Evolutionary conservation across 1,140 invertebrate species (phyloP).

Genomic region (Lasioglossum albipes): DNA sequence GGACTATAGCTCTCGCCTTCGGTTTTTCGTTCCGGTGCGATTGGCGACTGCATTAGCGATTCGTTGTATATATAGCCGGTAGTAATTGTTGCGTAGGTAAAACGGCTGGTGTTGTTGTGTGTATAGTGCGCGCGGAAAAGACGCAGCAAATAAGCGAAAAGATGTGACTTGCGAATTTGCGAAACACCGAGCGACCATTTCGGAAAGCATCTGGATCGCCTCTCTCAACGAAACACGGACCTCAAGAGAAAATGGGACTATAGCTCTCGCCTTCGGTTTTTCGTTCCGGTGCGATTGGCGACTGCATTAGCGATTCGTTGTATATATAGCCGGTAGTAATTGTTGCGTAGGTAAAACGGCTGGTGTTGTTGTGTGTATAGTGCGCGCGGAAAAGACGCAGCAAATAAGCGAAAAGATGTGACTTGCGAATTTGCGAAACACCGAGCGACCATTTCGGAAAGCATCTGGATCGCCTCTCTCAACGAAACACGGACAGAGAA

Average conservation of each 20-base stretch:
- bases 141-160: neutral
- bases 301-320: conserved; percentile 71
- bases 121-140: conserved; percentile 10
- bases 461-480: too few species aligned
- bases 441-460: neutral
- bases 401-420: too few species aligned
- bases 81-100: conserved; percentile 77
- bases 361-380: conserved; percentile 66
- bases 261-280: neutral
- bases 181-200: neutral
- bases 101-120: conserved; percentile 70
- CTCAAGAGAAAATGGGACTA: neutral
- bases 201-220: neutral
- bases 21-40: conserved; percentile 60
- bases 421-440: neutral
- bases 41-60: conserved; percentile 68
- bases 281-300: conserved; percentile 64
- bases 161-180: neutral
- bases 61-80: conserved; percentile 73
- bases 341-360: conserved; percentile 76
- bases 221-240: too few species aligned
- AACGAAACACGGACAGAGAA: too few species aligned
- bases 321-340: conserved; percentile 74
- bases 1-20: neutral
- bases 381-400: neutral